A percentile compares a stretch with the other conserved stretches of the same genome.
Conservation (phyloP, 2,113 vertebrate genomes). For the Gobio gobio region DNA sequence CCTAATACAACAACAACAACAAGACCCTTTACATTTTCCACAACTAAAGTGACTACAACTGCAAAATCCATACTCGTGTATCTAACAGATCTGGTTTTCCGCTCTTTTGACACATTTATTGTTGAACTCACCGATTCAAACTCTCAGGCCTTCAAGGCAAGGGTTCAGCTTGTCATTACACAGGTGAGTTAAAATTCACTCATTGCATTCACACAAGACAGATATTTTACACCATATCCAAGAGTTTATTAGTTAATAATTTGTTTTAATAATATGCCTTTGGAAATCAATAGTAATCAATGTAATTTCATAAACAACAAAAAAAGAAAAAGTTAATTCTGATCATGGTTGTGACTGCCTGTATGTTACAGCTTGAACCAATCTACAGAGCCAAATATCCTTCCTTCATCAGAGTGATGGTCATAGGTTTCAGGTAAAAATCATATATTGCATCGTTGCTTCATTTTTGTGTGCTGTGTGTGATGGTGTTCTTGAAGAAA, state of each 20-base stretch:
- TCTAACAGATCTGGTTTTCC: background rate
- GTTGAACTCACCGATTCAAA: background rate
- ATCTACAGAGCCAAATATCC: background rate
- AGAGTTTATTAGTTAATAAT: background rate
- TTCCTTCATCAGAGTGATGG: background rate
- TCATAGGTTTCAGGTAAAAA: background rate
- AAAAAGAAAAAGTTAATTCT: background rate
- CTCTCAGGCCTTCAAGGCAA: background rate
- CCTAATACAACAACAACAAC: background rate
- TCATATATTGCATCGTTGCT: no score
- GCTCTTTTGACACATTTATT: background rate
- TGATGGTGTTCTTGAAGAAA: no score
- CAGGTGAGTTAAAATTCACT: background rate
- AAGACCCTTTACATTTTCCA: background rate
- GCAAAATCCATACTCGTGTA: fast-evolving
- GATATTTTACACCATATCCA: background rate
- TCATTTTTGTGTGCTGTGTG: background rate
- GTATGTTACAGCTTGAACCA: background rate
- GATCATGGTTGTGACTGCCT: background rate
- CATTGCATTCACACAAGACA: no score
- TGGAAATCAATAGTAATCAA: no score
- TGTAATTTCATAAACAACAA: no score
- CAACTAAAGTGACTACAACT: background rate
- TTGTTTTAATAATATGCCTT: no score
- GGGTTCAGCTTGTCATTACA: background rate